Evolutionary conservation across 2,888 invertebrate species (phyloP).

Genomic region (Aleiodes testaceus): DNA sequence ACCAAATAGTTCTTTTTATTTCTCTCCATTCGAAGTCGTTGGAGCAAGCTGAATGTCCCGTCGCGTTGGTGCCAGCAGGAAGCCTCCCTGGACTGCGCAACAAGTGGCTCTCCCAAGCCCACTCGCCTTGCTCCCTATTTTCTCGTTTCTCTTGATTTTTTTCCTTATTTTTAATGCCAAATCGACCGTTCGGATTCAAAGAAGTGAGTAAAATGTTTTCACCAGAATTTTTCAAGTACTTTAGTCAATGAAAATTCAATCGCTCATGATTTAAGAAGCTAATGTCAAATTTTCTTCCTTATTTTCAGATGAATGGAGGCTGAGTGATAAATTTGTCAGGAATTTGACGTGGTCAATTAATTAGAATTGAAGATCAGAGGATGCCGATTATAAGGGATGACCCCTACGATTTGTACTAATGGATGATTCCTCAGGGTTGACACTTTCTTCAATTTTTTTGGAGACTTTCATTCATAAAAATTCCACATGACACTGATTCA

Average conservation of each 20-base stretch:
- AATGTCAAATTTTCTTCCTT: no score
- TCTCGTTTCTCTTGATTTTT: neutral
- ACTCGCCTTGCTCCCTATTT: constrained; percentile 37
- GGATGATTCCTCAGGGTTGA: constrained; percentile 22
- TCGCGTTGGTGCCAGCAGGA: constrained; percentile 63
- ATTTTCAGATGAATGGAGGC: no score
- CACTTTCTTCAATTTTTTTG: constrained; percentile 22
- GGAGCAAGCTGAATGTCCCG: constrained; percentile 62
- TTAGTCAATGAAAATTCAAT: no score
- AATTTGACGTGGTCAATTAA: constrained; percentile 22
- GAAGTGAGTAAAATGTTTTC: constrained; percentile 17
- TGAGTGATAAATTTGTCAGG: constrained; percentile 28
- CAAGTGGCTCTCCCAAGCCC: constrained; percentile 69
- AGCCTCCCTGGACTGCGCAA: constrained; percentile 63
- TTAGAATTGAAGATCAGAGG: constrained; percentile 23
- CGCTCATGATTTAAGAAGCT: no score
- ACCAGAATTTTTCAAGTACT: no score
- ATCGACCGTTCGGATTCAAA: constrained; percentile 54
- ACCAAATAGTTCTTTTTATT: constrained; percentile 49
- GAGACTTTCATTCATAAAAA: constrained; percentile 16
- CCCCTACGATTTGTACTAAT: constrained; percentile 32
- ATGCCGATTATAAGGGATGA: constrained; percentile 24
- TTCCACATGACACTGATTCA: constrained; percentile 19
- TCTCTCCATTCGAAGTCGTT: constrained; percentile 64
- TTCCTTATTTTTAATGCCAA: constrained; percentile 42